A percentile compares a stretch with the other conserved stretches of the same genome.
These are phyloP conservation scores for Eupithecia inturbata DNA, from an alignment of 2,888 invertebrate species.

Conservation along the genomic window DNA sequence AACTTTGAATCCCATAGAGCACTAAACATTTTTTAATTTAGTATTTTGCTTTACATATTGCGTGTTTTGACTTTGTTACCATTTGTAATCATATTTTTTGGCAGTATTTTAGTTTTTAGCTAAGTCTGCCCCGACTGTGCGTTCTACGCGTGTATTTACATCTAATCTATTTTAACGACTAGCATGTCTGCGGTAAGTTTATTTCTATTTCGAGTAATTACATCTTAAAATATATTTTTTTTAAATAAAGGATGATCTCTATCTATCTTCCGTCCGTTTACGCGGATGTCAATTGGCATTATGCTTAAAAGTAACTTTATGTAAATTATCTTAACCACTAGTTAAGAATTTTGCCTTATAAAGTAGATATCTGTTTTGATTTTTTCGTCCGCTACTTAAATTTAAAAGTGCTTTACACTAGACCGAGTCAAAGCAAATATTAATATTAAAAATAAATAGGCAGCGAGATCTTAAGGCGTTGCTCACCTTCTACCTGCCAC, in stretches of 20 bases:
- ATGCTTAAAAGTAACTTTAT: slow-evolving; percentile 28
- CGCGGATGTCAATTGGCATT: slow-evolving; percentile 25
- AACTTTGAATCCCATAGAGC: slow-evolving; percentile 11
- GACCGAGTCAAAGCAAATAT: slow-evolving; percentile 37
- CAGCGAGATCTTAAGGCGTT: neutral
- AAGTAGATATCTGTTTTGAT: neutral
- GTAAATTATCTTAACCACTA: slow-evolving; percentile 18
- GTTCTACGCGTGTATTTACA: slow-evolving; percentile 58
- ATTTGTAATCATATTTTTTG: too few relatives aligned
- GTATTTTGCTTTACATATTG: neutral
- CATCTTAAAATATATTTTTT: slow-evolving; percentile 7
- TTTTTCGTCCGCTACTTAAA: slow-evolving; percentile 24
- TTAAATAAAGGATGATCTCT: neutral
- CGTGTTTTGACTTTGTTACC: neutral
- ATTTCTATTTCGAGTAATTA: slow-evolving; percentile 23
- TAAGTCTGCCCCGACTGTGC: slow-evolving; percentile 54
- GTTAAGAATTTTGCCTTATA: slow-evolving; percentile 25
- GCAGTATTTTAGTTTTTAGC: too few relatives aligned
- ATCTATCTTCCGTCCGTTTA: neutral
- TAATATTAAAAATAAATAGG: neutral
- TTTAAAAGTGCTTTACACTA: slow-evolving; percentile 51
- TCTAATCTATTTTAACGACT: slow-evolving; percentile 56
- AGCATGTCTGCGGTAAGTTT: slow-evolving; percentile 52
- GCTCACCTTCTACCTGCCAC: neutral
- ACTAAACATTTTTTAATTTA: neutral